A percentile compares a stretch with the other conserved stretches of the same genome.
phyloP scores from a whole-genome alignment of 2,888 invertebrate species.

The Alloscopus bannaensis region DNA sequence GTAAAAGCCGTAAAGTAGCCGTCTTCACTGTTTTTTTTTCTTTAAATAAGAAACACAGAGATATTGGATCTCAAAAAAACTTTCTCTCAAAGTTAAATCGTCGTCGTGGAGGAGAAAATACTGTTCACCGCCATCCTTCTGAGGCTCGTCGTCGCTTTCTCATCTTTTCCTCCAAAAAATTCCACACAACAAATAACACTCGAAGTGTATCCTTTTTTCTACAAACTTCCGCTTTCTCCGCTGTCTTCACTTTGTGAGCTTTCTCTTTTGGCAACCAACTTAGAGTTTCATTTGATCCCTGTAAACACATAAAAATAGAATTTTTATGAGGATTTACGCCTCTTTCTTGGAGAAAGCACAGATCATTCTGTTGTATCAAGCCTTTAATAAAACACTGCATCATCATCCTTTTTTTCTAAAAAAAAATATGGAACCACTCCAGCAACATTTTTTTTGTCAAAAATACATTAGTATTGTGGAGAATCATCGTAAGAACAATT shows the following conservation, averaged over 20 bases:
- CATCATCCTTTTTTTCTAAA: too few relatives aligned
- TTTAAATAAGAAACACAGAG: too few relatives aligned
- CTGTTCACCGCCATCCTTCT: conserved; percentile 35
- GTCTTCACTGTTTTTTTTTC: conserved; percentile 25
- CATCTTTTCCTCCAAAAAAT: conserved; percentile 16
- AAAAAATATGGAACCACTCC: too few relatives aligned
- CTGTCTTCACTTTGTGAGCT: conserved; percentile 29
- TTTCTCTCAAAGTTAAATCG: conserved; percentile 18
- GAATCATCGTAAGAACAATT: not conserved
- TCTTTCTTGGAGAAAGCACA: too few relatives aligned
- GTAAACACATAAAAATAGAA: conserved; percentile 69
- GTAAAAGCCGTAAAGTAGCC: conserved; percentile 40
- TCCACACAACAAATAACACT: too few relatives aligned
- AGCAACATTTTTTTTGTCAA: too few relatives aligned
- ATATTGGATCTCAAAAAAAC: conserved; percentile 26
- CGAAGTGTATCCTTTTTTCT: not conserved
- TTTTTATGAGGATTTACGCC: conserved; percentile 69
- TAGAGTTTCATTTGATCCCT: conserved; percentile 65
- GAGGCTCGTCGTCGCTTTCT: conserved; percentile 41
- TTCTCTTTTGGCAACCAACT: conserved; percentile 51
- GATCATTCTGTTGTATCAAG: too few relatives aligned
- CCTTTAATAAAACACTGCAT: too few relatives aligned
- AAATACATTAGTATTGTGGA: too few relatives aligned
- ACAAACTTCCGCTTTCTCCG: conserved; percentile 48
- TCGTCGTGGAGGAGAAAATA: conserved; percentile 40